phyloP scores from a whole-genome alignment of 2,113 vertebrate species.

The Procavia capensis region DNA sequence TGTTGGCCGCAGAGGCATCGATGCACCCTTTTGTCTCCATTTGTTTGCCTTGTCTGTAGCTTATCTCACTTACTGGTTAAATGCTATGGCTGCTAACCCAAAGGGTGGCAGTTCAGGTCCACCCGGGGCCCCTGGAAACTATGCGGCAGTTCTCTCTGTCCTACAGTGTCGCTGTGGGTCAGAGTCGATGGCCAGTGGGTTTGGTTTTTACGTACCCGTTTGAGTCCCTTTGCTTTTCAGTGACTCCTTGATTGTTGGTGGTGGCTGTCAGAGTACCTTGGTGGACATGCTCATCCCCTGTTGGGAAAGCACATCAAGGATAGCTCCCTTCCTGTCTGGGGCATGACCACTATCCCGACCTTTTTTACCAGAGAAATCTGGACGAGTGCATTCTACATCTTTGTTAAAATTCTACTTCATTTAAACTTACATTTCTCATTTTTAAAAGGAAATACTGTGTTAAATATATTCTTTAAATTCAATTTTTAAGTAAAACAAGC shows the following conservation, averaged over 20 bases:
- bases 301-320: neutral
- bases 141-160: too few relatives aligned
- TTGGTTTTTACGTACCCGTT: neutral
- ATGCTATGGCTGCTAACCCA: too few relatives aligned
- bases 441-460: neutral
- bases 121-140: too few relatives aligned
- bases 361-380: neutral
- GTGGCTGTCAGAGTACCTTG: neutral
- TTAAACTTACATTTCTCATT: neutral
- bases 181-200: too few relatives aligned
- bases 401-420: neutral
- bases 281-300: neutral
- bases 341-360: neutral
- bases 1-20: neutral
- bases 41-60: neutral
- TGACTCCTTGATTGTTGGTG: neutral
- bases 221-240: neutral
- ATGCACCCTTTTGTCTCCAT: neutral
- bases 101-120: too few relatives aligned
- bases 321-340: neutral
- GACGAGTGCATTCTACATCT: neutral
- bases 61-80: neutral
- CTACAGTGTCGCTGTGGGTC: too few relatives aligned
- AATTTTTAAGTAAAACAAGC: slow-evolving; percentile 27
- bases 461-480: neutral